Evolutionary conservation across 1,140 invertebrate species (phyloP).

Genomic region (Caenorhabditis brenneri): DNA sequence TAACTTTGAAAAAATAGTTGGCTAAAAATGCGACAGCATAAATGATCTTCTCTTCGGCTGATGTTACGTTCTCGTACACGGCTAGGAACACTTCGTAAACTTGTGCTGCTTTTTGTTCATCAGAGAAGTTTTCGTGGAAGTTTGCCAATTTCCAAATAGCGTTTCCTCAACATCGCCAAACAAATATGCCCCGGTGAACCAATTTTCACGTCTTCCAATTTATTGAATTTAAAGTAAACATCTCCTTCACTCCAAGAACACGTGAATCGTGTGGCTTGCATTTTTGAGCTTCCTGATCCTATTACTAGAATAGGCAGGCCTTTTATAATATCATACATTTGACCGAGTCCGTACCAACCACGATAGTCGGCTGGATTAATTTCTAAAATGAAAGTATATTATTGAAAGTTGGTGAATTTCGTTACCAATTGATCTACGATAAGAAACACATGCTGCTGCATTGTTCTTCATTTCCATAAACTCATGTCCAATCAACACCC

Average conservation of each 20-base stretch:
- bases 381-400: slow-evolving; percentile 73
- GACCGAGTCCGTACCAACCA: slow-evolving; percentile 97
- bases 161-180: slow-evolving; percentile 94
- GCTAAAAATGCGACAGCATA: slow-evolving; percentile 25
- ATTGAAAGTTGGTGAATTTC: too few species aligned
- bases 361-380: slow-evolving; percentile 91
- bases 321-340: slow-evolving; percentile 97
- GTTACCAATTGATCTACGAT: slow-evolving; percentile 84
- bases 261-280: slow-evolving; percentile 91
- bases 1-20: slow-evolving; percentile 28
- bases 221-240: slow-evolving; percentile 91
- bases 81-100: not conserved
- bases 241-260: slow-evolving; percentile 93
- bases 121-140: not conserved
- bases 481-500: slow-evolving; percentile 98
- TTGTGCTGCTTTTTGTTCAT: not conserved
- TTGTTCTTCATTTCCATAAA: slow-evolving; percentile 99
- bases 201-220: slow-evolving; percentile 92
- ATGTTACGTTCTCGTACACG: slow-evolving; percentile 5
- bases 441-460: slow-evolving; percentile 95
- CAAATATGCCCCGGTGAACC: slow-evolving; percentile 92
- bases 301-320: slow-evolving; percentile 94
- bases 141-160: slow-evolving; percentile 91
- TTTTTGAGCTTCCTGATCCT: slow-evolving; percentile 93
- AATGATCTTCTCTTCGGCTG: slow-evolving; percentile 26